Evolutionary conservation across 1,140 invertebrate species (phyloP).

Genomic region (Drosophila nannoptera): DNA sequence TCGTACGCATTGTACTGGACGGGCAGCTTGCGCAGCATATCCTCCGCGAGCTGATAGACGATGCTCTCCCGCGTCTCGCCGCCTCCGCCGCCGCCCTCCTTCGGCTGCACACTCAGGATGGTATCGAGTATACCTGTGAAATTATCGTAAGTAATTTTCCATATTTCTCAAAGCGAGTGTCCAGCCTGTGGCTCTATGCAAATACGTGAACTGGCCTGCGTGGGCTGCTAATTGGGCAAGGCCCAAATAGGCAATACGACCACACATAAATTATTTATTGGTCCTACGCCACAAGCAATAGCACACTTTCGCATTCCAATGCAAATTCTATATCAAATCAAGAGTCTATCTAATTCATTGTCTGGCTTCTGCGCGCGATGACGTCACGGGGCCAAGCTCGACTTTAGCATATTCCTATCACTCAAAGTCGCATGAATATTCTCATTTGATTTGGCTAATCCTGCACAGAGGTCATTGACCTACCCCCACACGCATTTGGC

Average conservation of each 20-base stretch:
- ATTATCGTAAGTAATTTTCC: not conserved
- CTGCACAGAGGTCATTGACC: conserved; percentile 12
- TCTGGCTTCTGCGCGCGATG: conserved; percentile 14
- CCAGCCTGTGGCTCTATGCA: conserved; percentile 29
- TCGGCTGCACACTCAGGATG: conserved; percentile 96
- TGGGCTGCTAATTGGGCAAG: conserved; percentile 36
- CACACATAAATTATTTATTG: conserved; percentile 46
- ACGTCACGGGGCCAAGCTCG: conserved; percentile 17
- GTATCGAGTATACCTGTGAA: conserved; percentile 89
- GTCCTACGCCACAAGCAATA: conserved; percentile 28
- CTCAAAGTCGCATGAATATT: not conserved
- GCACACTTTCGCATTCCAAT: conserved; percentile 1
- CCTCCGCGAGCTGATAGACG: conserved; percentile 93
- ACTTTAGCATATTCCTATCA: conserved; percentile 6
- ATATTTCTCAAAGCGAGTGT: not conserved
- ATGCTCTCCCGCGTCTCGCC: conserved; percentile 93
- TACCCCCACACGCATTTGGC: not conserved
- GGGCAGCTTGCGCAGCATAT: conserved; percentile 96
- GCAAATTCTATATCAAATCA: conserved; percentile 50
- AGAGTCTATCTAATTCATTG: conserved; percentile 43
- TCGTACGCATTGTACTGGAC: conserved; percentile 94
- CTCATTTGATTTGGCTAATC: too few species aligned
- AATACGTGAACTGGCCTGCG: conserved; percentile 36
- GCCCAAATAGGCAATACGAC: conserved; percentile 10
- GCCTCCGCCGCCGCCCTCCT: conserved; percentile 92